Conservation (phyloP, 2,888 invertebrate species). For the Drosophila peninsularis region DNA sequence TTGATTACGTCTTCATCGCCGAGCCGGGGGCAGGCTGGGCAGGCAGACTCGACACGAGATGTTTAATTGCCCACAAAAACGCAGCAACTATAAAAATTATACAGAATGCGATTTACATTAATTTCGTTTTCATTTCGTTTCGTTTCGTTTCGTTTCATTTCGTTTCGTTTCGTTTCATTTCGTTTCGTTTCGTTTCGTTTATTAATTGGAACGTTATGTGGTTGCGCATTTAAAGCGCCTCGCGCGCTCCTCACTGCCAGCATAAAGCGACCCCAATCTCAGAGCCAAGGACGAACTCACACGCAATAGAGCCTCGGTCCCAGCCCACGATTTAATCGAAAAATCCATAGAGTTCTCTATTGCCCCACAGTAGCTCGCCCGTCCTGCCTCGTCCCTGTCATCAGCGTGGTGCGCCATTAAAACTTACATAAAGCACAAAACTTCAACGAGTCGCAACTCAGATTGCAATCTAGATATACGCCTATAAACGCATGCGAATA, state of each 20-base stretch:
- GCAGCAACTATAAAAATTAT: conserved; percentile 75
- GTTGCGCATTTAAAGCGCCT: conserved; percentile 41
- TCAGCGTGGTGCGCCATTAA: conserved; percentile 55
- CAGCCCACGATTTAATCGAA: conserved; percentile 57
- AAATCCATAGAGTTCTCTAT: conserved; percentile 44
- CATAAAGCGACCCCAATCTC: conserved; percentile 19
- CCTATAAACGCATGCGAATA: background rate
- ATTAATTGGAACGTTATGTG: conserved; percentile 73
- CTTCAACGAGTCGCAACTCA: conserved; percentile 47
- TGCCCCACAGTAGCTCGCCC: background rate
- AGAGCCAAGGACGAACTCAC: conserved; percentile 42
- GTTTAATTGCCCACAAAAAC: conserved; percentile 78
- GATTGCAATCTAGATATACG: conserved; percentile 60
- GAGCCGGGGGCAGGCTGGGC: background rate
- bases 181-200: conserved; percentile 57
- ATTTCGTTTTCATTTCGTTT: conserved; percentile 56
- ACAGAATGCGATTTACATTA: conserved; percentile 71
- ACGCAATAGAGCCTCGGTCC: conserved; percentile 44
- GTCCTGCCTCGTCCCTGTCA: conserved; percentile 21
- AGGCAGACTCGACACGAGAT: conserved; percentile 49
- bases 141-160: conserved; percentile 32
- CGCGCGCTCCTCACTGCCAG: background rate
- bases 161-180: conserved; percentile 27
- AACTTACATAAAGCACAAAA: conserved; percentile 57
- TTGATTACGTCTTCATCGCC: conserved; percentile 1